Evolutionary conservation across 2,888 invertebrate genomes (phyloP), one percentile per base, ranked within the genome.

Genomic region (Lottia gigantea): DNA sequence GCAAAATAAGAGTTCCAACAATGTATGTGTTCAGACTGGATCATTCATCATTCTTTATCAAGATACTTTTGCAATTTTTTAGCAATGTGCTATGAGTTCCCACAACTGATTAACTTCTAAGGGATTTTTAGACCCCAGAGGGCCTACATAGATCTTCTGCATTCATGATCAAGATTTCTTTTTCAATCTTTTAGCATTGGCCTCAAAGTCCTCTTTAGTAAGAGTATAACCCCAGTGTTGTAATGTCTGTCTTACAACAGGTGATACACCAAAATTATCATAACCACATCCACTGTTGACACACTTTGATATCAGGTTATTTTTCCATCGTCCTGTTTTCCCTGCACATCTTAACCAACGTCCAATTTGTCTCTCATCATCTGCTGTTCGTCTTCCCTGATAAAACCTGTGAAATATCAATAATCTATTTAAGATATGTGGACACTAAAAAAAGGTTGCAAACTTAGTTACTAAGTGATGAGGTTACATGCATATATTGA

Each of bases 271-370:
- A 16, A 46, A 40, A 71, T 82, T 80, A 70, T 83, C 80, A 70
- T 67, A 83, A 8, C 71, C 76, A 72, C 80, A 78, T 0, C 79
- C 79, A 69, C 78, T 79, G n/a, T 67, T 73, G 45, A 78, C 79
- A 77, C 83, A 83, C 71, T 84, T 84, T n/a, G 80, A 73, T 64
- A 84, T 84, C 26, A 84, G 79, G 68, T 84, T 83, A 74, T 79
- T 81, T 25, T 77, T 75, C 83, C 83, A 84, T 61, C 84, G 49
- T 23, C 83, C 84, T 7, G 78, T 81, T 0, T 72, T 68, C 0
- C 84, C 84, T 0, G 84, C 84, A 75, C 83, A 84, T n/a, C 82
- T 71, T 65, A 82, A 69, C 84, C 84, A 84, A 3, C 84, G 76
- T 0, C 83, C 84, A 55, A 84, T 78, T 76, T 84, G 84, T 23